phyloP scores from a whole-genome alignment of 2,113 vertebrate species.

The Barnardius zonarius region DNA sequence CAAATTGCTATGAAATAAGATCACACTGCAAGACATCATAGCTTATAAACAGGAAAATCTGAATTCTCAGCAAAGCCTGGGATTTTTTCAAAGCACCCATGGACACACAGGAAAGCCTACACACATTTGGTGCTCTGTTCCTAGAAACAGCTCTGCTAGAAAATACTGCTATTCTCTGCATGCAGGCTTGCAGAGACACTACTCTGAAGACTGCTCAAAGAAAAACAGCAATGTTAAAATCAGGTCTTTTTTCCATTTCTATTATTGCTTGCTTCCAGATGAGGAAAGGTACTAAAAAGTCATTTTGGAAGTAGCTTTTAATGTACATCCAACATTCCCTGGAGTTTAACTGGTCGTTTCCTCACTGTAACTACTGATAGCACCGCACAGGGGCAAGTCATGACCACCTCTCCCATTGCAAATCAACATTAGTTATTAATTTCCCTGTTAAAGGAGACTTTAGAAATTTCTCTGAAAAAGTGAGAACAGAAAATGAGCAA shows the following conservation, averaged over 20 bases:
- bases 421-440: neutral
- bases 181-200: neutral
- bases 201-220: neutral
- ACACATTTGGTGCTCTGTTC: neutral
- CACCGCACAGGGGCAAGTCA: neutral
- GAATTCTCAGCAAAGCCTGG: neutral
- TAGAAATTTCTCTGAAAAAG: neutral
- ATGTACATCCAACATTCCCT: neutral
- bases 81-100: neutral
- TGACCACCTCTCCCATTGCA: neutral
- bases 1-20: neutral
- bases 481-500: neutral
- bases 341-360: neutral
- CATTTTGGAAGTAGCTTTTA: neutral
- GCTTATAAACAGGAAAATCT: neutral
- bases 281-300: neutral
- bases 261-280: neutral
- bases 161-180: neutral
- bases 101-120: neutral
- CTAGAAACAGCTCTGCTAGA: neutral
- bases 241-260: neutral
- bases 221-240: neutral
- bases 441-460: neutral
- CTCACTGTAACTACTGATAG: neutral
- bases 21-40: neutral